These are phyloP conservation scores for Oreocharis arfaki DNA, from an alignment of 2,113 vertebrate genomes.

Conservation along the genomic window DNA sequence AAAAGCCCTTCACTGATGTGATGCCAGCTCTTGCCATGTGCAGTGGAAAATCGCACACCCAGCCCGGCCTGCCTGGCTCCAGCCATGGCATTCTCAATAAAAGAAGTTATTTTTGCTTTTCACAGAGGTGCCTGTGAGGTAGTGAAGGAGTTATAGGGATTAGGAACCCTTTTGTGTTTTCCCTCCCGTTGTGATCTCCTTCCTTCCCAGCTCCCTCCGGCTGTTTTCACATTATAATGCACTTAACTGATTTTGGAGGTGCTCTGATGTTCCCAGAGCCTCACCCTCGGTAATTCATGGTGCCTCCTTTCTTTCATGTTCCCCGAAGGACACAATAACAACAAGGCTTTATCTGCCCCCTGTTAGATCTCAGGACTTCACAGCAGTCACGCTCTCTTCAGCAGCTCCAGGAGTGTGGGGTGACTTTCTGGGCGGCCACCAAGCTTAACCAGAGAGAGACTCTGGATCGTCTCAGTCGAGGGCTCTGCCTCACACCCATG, in stretches of 20 bases:
- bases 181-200: neutral
- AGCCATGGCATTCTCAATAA: neutral
- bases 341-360: neutral
- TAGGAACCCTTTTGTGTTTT: conserved; percentile 39
- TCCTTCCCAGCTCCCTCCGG: conserved; percentile 21
- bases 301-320: conserved; percentile 37
- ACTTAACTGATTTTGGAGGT: conserved; percentile 6
- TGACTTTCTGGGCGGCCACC: neutral
- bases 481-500: neutral
- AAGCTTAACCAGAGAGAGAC: neutral
- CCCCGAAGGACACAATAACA: conserved; percentile 38
- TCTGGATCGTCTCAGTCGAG: neutral
- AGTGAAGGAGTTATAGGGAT: conserved; percentile 37
- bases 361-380: neutral
- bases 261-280: conserved; percentile 44
- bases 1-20: neutral
- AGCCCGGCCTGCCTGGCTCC: conserved; percentile 3
- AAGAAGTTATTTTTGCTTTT: neutral
- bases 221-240: conserved; percentile 42
- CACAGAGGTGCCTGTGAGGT: neutral
- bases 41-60: conserved; percentile 27
- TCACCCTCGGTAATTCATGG: conserved; percentile 34
- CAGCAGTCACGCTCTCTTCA: neutral
- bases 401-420: neutral
- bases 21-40: neutral